These are phyloP conservation scores for Lathamus discolor DNA, from an alignment of 2,113 vertebrate species.

Conservation along the genomic window DNA sequence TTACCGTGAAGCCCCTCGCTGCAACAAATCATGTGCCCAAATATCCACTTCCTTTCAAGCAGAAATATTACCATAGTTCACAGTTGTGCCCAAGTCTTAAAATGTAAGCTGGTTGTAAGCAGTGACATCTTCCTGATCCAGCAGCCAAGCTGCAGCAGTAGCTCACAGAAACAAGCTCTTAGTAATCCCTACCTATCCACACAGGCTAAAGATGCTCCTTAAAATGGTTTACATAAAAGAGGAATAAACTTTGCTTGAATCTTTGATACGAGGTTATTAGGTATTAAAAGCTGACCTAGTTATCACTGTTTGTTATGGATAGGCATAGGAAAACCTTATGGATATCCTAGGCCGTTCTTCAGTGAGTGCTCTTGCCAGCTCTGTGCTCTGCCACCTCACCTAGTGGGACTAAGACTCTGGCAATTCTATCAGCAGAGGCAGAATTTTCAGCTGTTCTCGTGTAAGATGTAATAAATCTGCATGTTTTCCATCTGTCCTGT, in stretches of 20 bases:
- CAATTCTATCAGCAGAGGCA: not conserved
- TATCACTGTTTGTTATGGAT: not conserved
- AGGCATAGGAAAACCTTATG: not conserved
- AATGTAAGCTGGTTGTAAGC: not conserved
- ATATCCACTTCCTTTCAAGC: not conserved
- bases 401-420: not conserved
- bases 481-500: not conserved
- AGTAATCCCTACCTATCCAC: not conserved
- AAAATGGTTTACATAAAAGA: not conserved
- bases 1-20: not conserved
- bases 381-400: not conserved
- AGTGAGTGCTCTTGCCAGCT: not conserved
- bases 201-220: not conserved
- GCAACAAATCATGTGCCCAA: not conserved
- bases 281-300: not conserved
- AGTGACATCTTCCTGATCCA: not conserved
- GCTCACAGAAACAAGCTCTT: not conserved
- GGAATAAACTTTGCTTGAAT: not conserved
- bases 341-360: not conserved
- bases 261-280: not conserved
- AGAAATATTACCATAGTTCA: not conserved
- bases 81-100: not conserved
- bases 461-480: not conserved
- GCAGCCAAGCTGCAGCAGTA: not conserved
- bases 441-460: not conserved